phyloP scores from a whole-genome alignment of 2,113 vertebrate species.

The Paedocypris sp. region DNA sequence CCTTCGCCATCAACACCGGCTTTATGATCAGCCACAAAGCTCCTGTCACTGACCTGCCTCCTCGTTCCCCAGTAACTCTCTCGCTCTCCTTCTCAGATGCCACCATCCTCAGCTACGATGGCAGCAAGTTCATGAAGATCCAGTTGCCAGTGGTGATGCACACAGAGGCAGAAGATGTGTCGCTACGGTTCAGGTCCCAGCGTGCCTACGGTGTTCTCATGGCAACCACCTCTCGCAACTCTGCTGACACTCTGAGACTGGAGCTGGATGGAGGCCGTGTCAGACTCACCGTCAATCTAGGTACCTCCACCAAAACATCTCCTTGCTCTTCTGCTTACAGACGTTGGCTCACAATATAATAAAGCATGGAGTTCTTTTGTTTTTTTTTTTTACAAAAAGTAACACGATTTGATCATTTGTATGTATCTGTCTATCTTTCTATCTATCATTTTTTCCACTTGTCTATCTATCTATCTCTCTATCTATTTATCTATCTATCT shows the following conservation, averaged over 20 bases:
- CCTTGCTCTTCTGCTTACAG: not conserved
- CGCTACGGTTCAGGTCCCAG: slow-evolving; percentile 87
- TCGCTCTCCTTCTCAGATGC: slow-evolving; percentile 65
- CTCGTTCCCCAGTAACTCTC: not conserved
- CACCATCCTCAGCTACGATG: slow-evolving; percentile 93
- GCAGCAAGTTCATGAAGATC: slow-evolving; percentile 99
- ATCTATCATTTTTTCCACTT: not conserved
- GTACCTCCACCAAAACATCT: slow-evolving; percentile 57
- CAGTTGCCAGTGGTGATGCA: slow-evolving; percentile 96
- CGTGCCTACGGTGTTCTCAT: slow-evolving; percentile 95
- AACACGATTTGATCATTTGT: not conserved
- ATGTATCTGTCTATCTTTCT: not conserved
- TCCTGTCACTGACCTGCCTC: slow-evolving; percentile 1
- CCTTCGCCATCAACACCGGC: slow-evolving; percentile 15
- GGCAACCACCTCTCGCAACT: slow-evolving; percentile 95
- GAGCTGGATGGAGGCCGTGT: slow-evolving; percentile 92
- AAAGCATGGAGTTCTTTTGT: not conserved
- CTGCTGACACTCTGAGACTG: slow-evolving; percentile 89
- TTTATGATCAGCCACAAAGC: slow-evolving; percentile 17
- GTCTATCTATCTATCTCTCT: no score
- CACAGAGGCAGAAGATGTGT: slow-evolving; percentile 94
- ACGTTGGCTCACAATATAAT: not conserved
- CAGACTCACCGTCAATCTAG: slow-evolving; percentile 97
- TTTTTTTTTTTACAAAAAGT: not conserved
- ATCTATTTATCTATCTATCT: no score